Evolutionary conservation across 1,140 invertebrate genomes (phyloP).

Genomic region (Neuroterus valhalla): DNA sequence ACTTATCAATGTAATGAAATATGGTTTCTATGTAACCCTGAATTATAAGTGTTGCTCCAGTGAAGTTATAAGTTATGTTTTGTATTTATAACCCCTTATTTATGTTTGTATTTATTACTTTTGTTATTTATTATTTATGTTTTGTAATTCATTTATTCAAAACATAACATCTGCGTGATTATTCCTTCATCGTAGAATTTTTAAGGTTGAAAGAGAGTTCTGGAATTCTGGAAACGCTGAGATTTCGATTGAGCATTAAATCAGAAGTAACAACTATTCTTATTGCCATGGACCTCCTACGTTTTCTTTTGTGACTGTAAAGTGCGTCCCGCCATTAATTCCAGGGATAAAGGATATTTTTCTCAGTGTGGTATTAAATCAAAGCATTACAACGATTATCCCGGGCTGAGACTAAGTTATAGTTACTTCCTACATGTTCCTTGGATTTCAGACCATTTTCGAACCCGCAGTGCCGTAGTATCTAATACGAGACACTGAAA

Average conservation of each 20-base stretch:
- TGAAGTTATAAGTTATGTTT: no score
- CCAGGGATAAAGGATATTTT: constrained; percentile 51
- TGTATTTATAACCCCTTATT: no score
- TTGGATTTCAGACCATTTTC: constrained; percentile 2
- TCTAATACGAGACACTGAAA: constrained; percentile 10
- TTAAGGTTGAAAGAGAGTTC: no score
- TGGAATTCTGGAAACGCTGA: background rate
- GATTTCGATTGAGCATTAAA: background rate
- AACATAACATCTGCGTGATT: no score
- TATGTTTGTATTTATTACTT: no score
- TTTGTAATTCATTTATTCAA: no score
- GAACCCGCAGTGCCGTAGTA: constrained; percentile 19
- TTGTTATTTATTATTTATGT: no score
- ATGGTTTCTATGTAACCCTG: no score
- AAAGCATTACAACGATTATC: constrained; percentile 64
- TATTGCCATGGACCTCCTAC: constrained; percentile 15
- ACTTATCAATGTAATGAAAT: no score
- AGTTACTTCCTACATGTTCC: constrained; percentile 45
- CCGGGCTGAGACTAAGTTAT: constrained; percentile 62
- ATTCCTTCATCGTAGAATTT: no score
- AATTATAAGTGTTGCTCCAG: no score
- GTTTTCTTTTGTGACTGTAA: constrained; percentile 34
- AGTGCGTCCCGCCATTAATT: constrained; percentile 61
- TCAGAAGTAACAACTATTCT: constrained; percentile 10
- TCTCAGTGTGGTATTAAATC: constrained; percentile 60